Evolutionary conservation across 2,888 invertebrate genomes (phyloP).

Genomic region (Germaria angustata): DNA sequence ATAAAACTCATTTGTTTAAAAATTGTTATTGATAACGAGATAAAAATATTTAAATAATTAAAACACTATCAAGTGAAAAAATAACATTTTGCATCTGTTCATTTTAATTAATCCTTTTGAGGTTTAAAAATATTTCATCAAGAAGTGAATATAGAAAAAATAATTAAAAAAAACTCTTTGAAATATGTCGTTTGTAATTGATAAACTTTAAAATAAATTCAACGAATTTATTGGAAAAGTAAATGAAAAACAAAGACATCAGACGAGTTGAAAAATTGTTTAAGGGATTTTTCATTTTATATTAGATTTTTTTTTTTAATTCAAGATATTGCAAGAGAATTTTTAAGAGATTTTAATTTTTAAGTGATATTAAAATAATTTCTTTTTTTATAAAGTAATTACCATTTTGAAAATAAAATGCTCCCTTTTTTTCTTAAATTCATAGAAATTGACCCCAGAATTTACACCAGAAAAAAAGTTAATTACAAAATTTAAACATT

Average conservation of each 20-base stretch:
- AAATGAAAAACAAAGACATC: too few species aligned
- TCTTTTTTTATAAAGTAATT: too few species aligned
- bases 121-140: neutral
- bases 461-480: too few species aligned
- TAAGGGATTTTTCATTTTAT: neutral
- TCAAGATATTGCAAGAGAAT: too few species aligned
- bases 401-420: too few species aligned
- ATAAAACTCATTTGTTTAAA: neutral
- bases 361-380: too few species aligned
- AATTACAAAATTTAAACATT: too few species aligned
- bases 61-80: neutral
- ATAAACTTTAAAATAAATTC: neutral
- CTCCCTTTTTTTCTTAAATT: too few species aligned
- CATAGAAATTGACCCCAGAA: too few species aligned
- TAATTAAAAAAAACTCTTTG: neutral
- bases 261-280: neutral
- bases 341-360: too few species aligned
- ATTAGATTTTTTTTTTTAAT: too few species aligned
- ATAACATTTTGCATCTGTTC: neutral
- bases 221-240: too few species aligned
- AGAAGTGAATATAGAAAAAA: neutral
- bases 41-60: conserved; percentile 17
- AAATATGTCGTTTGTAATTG: neutral
- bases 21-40: neutral
- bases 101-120: conserved; percentile 41